Conservation (phyloP, 2,797 vertebrate genomes). For the Alcedo quadribrachys region DNA sequence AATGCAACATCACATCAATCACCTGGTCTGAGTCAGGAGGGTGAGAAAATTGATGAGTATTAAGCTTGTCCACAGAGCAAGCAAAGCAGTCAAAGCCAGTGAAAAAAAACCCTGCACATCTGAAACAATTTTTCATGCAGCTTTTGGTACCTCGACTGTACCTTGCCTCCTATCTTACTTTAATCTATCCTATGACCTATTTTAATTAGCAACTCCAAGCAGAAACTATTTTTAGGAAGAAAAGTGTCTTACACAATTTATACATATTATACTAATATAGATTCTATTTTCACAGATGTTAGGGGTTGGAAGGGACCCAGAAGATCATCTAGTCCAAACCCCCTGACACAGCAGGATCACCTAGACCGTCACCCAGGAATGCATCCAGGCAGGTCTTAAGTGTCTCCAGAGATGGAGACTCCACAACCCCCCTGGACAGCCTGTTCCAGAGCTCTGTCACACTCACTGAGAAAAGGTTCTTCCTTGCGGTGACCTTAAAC, state of each 20-base stretch:
- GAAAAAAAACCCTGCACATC: neutral
- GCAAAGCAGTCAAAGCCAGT: neutral
- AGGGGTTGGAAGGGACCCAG: no score
- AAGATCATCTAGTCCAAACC: no score
- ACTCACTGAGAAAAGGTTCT: no score
- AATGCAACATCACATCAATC: neutral
- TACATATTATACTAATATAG: no score
- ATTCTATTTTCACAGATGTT: no score
- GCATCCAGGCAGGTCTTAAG: no score
- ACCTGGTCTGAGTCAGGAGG: neutral
- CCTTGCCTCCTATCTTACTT: neutral
- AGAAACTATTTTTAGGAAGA: neutral
- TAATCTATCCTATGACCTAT: neutral
- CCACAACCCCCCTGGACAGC: no score
- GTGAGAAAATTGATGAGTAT: neutral
- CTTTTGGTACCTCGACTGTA: neutral
- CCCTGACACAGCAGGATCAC: no score
- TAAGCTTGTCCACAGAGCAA: neutral
- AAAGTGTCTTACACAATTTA: neutral
- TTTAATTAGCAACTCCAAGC: neutral
- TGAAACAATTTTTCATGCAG: neutral
- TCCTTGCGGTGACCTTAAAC: no score
- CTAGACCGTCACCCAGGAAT: no score
- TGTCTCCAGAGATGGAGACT: no score
- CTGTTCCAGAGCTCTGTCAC: no score